phyloP scores from a whole-genome alignment of 2,113 vertebrate genomes.

The Perca schrenkii region DNA sequence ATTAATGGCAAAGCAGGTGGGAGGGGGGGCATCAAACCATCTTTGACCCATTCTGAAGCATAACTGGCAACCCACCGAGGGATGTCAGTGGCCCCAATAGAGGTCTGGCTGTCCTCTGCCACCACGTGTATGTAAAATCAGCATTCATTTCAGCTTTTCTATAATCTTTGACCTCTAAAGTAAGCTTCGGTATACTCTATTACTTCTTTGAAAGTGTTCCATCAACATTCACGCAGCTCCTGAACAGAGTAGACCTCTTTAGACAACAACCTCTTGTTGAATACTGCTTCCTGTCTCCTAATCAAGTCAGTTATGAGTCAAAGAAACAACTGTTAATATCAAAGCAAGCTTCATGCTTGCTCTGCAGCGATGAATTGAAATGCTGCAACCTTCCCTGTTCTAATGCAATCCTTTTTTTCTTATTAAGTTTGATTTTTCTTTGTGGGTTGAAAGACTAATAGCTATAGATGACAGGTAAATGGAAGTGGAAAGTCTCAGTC shows the following conservation, averaged over 20 bases:
- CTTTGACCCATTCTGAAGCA: neutral
- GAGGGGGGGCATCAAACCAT: too few species aligned
- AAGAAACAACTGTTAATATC: neutral
- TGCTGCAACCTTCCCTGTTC: constrained; percentile 14
- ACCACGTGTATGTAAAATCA: neutral
- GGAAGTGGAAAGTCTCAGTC: neutral
- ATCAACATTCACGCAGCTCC: constrained; percentile 23
- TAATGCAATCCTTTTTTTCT: constrained; percentile 19
- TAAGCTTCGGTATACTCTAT: neutral
- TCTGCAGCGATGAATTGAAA: neutral
- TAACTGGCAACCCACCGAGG: neutral
- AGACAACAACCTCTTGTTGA: neutral
- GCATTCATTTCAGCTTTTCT: neutral
- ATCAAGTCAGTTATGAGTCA: neutral
- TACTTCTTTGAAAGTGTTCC: constrained; percentile 4
- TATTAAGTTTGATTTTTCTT: neutral
- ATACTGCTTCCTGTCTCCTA: neutral
- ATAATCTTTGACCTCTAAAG: constrained; percentile 11
- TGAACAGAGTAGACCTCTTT: constrained; percentile 3
- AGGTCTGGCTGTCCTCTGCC: neutral
- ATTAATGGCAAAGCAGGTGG: too few species aligned
- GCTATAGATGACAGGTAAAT: neutral
- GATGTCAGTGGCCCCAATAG: neutral
- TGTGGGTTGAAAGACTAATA: neutral
- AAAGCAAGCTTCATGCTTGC: neutral